Percentiles rank a stretch among this genome's conserved stretches.
These are phyloP conservation scores for Diarsia dahlii DNA, from an alignment of 2,888 invertebrate species.

Conservation along the genomic window DNA sequence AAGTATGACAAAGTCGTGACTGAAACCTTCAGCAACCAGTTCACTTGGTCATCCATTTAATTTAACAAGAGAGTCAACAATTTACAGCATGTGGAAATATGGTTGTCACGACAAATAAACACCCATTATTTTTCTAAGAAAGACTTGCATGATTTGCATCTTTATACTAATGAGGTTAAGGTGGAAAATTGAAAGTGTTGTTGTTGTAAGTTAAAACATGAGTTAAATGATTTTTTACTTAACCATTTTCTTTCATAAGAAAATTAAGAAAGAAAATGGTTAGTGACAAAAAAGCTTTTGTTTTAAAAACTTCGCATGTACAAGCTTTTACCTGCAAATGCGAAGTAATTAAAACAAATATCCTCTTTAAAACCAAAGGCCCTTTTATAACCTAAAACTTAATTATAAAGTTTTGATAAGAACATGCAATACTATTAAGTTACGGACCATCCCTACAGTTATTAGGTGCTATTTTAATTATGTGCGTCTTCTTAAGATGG, in stretches of 20 bases:
- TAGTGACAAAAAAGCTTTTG: too few relatives aligned
- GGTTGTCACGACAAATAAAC: conserved; percentile 45
- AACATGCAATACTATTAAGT: background rate
- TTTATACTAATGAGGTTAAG: background rate
- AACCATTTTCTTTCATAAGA: too few relatives aligned
- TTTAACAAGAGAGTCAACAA: conserved; percentile 48
- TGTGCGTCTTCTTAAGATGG: background rate
- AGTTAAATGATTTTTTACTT: background rate
- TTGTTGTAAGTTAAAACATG: background rate
- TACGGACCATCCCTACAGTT: background rate
- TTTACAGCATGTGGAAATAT: conserved; percentile 30
- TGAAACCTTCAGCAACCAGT: conserved; percentile 41
- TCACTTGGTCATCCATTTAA: conserved; percentile 60
- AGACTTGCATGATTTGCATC: conserved; percentile 4
- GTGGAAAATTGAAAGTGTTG: conserved; percentile 1
- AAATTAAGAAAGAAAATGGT: too few relatives aligned
- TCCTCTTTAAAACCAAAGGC: too few relatives aligned
- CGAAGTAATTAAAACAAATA: too few relatives aligned
- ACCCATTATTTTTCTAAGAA: background rate
- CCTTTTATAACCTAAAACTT: too few relatives aligned
- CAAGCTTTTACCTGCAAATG: too few relatives aligned
- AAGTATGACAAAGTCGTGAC: conserved; percentile 30
- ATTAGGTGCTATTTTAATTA: background rate
- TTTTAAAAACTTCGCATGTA: too few relatives aligned
- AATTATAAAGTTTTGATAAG: background rate